A percentile compares a stretch with the other conserved stretches of the same genome.
Evolutionary conservation across 2,113 vertebrate species (phyloP).

Genomic region (Nothocercus julius): DNA sequence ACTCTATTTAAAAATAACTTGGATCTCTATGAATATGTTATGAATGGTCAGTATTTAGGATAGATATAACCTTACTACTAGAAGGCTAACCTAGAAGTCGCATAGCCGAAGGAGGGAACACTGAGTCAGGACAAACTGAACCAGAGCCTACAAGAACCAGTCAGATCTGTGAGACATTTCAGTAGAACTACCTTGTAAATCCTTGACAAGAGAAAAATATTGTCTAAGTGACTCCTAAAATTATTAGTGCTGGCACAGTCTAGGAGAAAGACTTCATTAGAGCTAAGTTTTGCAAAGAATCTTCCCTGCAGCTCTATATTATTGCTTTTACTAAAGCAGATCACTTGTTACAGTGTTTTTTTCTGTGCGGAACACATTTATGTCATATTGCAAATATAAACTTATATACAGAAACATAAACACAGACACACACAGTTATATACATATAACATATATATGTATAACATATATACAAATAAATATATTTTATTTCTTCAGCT

Average conservation of each 20-base stretch:
- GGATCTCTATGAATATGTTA: not conserved
- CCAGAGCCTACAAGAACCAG: not conserved
- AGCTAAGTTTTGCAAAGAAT: not conserved
- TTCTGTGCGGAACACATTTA: not conserved
- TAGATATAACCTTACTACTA: not conserved
- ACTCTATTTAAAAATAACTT: not conserved
- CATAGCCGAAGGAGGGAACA: not conserved
- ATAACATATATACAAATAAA: not conserved
- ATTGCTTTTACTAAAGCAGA: not conserved
- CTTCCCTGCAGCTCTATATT: not conserved
- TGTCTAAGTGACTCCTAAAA: not conserved
- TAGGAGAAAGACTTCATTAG: not conserved
- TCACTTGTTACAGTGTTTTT: not conserved
- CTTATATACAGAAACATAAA: not conserved
- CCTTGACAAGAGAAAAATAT: not conserved
- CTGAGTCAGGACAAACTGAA: not conserved
- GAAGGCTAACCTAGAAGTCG: not conserved
- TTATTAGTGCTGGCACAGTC: not conserved
- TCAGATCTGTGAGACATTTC: not conserved
- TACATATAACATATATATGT: not conserved
- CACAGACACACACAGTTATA: too few relatives aligned
- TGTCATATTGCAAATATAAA: not conserved
- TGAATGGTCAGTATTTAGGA: not conserved
- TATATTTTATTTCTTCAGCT: not conserved
- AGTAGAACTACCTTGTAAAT: not conserved